Conservation (phyloP, 2,797 vertebrate species). For the Pipistrellus nathusii region DNA sequence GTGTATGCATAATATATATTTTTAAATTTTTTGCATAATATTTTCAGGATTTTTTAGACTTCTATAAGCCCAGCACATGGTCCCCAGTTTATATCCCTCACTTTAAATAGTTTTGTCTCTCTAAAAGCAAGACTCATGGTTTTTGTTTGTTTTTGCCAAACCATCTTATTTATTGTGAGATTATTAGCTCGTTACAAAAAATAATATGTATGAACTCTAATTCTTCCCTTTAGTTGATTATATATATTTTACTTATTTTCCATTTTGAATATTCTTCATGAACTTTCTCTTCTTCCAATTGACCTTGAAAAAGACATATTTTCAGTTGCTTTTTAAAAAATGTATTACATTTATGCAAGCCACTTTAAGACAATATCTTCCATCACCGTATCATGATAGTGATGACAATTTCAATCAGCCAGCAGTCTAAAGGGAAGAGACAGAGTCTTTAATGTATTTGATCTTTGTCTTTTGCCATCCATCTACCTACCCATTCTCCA, state of each 20-base stretch:
- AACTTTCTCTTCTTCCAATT: neutral
- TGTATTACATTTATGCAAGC: neutral
- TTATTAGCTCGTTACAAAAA: neutral
- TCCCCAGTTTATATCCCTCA: neutral
- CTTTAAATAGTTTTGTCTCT: neutral
- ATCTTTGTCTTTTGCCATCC: neutral
- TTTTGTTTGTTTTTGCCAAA: neutral
- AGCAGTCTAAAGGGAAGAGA: neutral
- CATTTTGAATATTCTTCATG: neutral
- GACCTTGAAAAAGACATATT: neutral
- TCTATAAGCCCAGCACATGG: neutral
- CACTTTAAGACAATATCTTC: neutral
- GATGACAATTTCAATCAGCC: neutral
- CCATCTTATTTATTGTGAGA: neutral
- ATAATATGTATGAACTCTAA: neutral
- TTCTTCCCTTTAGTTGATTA: no score
- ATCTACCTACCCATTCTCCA: neutral
- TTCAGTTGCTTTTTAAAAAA: neutral
- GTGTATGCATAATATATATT: neutral
- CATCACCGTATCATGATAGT: neutral
- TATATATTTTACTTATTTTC: neutral
- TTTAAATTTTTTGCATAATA: neutral
- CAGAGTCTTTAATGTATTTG: neutral
- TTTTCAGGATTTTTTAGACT: neutral
- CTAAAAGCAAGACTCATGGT: neutral